A percentile compares a stretch with the other conserved stretches of the same genome.
These are phyloP conservation scores for Psococerastis gibbosa DNA, from an alignment of 2,888 invertebrate genomes.

Conservation along the genomic window DNA sequence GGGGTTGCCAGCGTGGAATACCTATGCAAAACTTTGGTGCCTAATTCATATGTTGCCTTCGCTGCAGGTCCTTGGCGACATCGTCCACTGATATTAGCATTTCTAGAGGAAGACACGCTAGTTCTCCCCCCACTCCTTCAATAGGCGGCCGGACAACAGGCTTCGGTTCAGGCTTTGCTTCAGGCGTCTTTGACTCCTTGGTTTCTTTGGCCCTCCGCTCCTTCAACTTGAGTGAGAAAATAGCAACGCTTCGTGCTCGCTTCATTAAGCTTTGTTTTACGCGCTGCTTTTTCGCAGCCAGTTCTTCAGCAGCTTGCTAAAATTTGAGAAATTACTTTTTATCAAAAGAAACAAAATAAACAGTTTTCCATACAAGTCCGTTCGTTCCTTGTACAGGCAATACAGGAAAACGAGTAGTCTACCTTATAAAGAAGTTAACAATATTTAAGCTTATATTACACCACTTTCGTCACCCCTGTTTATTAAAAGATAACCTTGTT, in stretches of 20 bases:
- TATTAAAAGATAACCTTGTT: too few species aligned
- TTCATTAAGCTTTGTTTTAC: slow-evolving; percentile 62
- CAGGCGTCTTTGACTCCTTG: slow-evolving; percentile 29
- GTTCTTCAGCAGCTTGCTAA: slow-evolving; percentile 28
- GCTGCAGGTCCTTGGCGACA: slow-evolving; percentile 22
- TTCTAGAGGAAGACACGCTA: slow-evolving; percentile 70
- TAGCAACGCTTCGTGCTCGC: slow-evolving; percentile 65
- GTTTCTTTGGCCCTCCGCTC: slow-evolving; percentile 63
- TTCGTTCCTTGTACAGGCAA: slow-evolving; percentile 1
- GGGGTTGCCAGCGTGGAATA: too few species aligned
- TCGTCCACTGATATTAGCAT: slow-evolving; percentile 37
- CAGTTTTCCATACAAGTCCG: not conserved
- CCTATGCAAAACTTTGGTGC: too few species aligned
- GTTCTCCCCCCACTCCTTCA: slow-evolving; percentile 49
- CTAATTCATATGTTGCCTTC: slow-evolving; percentile 14
- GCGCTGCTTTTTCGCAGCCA: slow-evolving; percentile 41
- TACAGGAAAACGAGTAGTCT: too few species aligned
- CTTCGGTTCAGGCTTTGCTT: slow-evolving; percentile 16
- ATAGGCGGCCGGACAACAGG: slow-evolving; percentile 14
- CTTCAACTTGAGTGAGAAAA: slow-evolving; percentile 63
- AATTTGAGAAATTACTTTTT: slow-evolving; percentile 9
- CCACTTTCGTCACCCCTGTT: too few species aligned
- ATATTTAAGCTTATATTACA: too few species aligned
- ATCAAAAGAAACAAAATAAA: slow-evolving; percentile 8
- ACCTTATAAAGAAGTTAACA: too few species aligned